A percentile compares a stretch with the other conserved stretches of the same genome.
Conservation (phyloP, 2,797 vertebrate genomes). For the Arnoldichthys spilopterus region DNA sequence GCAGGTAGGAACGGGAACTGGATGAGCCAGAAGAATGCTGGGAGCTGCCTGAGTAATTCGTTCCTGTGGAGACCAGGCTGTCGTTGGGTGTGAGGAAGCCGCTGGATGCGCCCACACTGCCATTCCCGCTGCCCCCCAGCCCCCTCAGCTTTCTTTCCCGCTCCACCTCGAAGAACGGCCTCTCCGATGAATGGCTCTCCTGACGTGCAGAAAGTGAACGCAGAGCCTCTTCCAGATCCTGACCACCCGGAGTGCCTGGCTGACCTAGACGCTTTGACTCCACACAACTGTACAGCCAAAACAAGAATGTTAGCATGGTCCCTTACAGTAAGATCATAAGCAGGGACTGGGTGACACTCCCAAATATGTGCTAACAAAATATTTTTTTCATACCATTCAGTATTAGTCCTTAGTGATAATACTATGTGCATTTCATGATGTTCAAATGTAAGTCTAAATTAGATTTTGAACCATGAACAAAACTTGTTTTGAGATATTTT, state of each 20-base stretch:
- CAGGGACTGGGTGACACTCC: neutral
- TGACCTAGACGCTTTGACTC: constrained; percentile 74
- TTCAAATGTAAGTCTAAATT: neutral
- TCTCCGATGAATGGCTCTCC: constrained; percentile 77
- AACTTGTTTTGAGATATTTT: no score
- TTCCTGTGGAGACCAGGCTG: constrained; percentile 81
- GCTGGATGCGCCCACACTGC: constrained; percentile 70
- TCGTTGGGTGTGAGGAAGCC: constrained; percentile 84
- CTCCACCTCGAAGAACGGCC: constrained; percentile 84
- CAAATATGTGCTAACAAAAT: no score
- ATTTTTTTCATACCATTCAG: no score
- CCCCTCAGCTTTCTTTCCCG: constrained; percentile 77
- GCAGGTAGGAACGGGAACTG: constrained; percentile 82
- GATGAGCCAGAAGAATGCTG: constrained; percentile 80
- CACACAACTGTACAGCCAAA: constrained; percentile 37
- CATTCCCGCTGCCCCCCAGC: constrained; percentile 67
- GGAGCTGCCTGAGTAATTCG: constrained; percentile 84
- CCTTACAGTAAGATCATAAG: neutral
- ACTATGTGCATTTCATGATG: neutral
- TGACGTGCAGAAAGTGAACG: constrained; percentile 81
- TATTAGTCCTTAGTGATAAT: neutral
- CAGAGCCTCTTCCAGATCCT: constrained; percentile 84
- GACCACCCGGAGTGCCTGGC: constrained; percentile 79
- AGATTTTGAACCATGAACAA: neutral
- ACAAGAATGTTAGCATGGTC: neutral